A percentile compares a stretch with the other conserved stretches of the same genome.
phyloP scores from a whole-genome alignment of 2,797 vertebrate genomes.

The Centropyge bicolor region DNA sequence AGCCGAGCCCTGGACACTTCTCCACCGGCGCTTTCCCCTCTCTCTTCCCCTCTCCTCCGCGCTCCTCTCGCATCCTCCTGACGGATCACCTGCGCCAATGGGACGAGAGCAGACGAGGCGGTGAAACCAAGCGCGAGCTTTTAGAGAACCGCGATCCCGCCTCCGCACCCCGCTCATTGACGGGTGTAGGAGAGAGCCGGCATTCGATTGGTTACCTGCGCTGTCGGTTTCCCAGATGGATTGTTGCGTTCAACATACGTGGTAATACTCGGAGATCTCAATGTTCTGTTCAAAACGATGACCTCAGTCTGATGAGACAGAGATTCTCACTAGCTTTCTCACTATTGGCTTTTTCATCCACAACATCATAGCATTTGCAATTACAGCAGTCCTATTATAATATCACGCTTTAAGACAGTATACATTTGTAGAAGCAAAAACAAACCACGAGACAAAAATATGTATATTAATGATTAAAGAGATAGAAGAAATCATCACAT shows the following conservation, averaged over 20 bases:
- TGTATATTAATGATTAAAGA: no score
- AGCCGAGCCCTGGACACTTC: constrained; percentile 87
- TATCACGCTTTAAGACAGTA: no score
- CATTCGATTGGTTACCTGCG: constrained; percentile 82
- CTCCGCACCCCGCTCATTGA: constrained; percentile 75
- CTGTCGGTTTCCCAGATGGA: constrained; percentile 65
- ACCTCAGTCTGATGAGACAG: neutral
- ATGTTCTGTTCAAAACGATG: rapidly evolving
- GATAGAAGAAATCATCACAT: neutral
- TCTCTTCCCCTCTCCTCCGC: constrained; percentile 78
- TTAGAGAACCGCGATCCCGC: constrained; percentile 76
- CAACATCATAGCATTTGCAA: neutral
- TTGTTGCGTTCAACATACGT: constrained; percentile 20
- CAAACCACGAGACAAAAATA: neutral
- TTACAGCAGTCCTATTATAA: neutral
- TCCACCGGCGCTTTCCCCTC: constrained; percentile 84
- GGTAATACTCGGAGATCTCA: constrained; percentile 15
- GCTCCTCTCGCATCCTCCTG: constrained; percentile 80
- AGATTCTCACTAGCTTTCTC: no score
- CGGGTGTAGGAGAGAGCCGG: constrained; percentile 15
- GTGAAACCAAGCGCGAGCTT: constrained; percentile 87
- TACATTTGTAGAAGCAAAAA: neutral
- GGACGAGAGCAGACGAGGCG: constrained; percentile 81
- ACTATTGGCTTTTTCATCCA: neutral
- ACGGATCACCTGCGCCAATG: constrained; percentile 90